Percentiles rank a stretch among this genome's conserved stretches.
These are phyloP conservation scores for Sphenopsis melanotis DNA, from an alignment of 2,797 vertebrate species.

Conservation along the genomic window DNA sequence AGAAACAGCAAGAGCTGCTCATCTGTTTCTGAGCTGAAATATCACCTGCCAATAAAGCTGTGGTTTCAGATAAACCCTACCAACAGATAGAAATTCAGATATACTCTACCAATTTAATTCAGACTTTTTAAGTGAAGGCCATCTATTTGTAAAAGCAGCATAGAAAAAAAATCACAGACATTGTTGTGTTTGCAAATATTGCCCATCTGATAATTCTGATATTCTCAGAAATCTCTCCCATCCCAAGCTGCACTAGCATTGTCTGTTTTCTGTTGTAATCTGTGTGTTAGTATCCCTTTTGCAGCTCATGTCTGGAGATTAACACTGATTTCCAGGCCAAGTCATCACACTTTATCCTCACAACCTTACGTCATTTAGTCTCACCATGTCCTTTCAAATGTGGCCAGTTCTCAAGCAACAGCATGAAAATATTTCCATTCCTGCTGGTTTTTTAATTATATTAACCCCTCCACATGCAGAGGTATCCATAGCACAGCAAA, in stretches of 20 bases:
- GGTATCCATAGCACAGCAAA: background rate
- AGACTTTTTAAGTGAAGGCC: background rate
- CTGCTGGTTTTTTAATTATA: background rate
- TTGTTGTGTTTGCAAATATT: background rate
- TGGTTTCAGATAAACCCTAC: background rate
- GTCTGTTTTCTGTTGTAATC: background rate
- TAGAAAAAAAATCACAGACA: background rate
- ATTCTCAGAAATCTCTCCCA: background rate
- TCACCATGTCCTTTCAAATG: background rate
- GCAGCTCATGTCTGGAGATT: background rate
- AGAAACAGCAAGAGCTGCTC: background rate
- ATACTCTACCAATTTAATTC: background rate
- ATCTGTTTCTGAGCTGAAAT: background rate
- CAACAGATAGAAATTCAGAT: background rate
- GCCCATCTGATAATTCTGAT: background rate
- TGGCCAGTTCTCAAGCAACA: background rate
- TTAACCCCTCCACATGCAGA: background rate
- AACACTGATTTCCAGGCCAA: background rate
- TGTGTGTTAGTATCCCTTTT: background rate
- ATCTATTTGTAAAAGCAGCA: background rate
- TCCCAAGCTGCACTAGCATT: background rate
- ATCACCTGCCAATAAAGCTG: background rate
- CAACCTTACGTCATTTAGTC: rapidly evolving
- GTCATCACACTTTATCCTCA: background rate
- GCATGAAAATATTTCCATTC: background rate